Evolutionary conservation across 1,140 invertebrate genomes (phyloP), one percentile per base, ranked within the genome.

Genomic region (Philopotamus ludificatus): DNA sequence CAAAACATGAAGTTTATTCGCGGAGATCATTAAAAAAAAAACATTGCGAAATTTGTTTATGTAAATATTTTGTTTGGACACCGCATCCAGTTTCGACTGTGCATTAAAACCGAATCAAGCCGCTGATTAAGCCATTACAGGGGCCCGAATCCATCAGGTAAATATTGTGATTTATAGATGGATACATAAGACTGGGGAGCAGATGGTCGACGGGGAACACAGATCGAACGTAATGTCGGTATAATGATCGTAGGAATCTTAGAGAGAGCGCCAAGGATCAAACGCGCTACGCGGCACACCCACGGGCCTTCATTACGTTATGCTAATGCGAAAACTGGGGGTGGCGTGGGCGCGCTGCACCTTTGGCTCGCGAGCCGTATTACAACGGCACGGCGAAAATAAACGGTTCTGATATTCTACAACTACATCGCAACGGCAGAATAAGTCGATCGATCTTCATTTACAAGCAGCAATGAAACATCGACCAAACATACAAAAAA

Each of bases 241-340:
- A 4, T 34, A 34, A 34, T 34, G 28, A 34, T 7, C 12, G 12
- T 34, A 12, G 28, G 28, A 34, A 12, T 12, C 28, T 4, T 12
- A 7, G 28, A 4, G 28, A 25, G 41, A 9, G 10, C 7, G 41
- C 34, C 2, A 25, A 55, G 50, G 49, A 63, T 54, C 62, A 54
- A 54, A 63, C 2, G 57, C 25, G 39, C n/a, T n/a, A n/a, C 42
- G 53, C 15, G 22, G 49, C 53, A 54, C 53, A 53, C 59, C 65
- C 59, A 59, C 65, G 58, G 39, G 47, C 16, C 51, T 66, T 59
- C 65, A 61, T 66, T 66, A 61, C 26, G 57, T 66, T 61, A 66
- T 66, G 65, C 65, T 66, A 66, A 66, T 62, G 53, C 57, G 57
- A 23, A 12, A 49, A 25, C 49, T 21, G 64, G 26, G 22, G 28